These are phyloP conservation scores for Gambusia yucatana DNA, from an alignment of 2,797 vertebrate genomes.

Conservation along the genomic window DNA sequence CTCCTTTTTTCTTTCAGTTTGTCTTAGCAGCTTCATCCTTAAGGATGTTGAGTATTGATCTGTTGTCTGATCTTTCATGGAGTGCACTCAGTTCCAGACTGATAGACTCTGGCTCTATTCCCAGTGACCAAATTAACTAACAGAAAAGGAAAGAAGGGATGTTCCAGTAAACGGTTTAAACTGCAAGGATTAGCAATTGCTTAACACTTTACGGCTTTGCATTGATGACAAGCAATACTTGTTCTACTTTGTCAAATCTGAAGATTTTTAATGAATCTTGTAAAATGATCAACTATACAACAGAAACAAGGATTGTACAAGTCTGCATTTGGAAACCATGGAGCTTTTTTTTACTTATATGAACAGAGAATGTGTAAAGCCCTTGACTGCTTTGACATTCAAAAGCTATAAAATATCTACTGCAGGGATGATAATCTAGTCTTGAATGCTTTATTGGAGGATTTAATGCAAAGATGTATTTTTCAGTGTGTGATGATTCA, in stretches of 20 bases:
- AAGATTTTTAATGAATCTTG: no score
- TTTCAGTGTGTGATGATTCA: slow-evolving; percentile 54
- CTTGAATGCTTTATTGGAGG: slow-evolving; percentile 43
- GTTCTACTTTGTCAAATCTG: background rate
- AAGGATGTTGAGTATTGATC: slow-evolving; percentile 78
- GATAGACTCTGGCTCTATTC: slow-evolving; percentile 68
- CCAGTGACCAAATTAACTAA: slow-evolving; percentile 32
- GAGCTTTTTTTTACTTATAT: slow-evolving; percentile 20
- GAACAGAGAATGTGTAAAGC: slow-evolving; percentile 31
- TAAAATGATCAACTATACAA: slow-evolving; percentile 1
- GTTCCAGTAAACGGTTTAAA: slow-evolving; percentile 31
- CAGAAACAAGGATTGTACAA: slow-evolving; percentile 8
- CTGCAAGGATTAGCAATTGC: slow-evolving; percentile 13
- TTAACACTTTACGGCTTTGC: slow-evolving; percentile 9
- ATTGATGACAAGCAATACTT: slow-evolving; percentile 13
- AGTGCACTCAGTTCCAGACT: slow-evolving; percentile 72
- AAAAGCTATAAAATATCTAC: slow-evolving; percentile 40
- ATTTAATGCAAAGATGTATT: slow-evolving; percentile 41
- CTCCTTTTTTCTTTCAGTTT: slow-evolving; percentile 69
- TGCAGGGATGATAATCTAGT: slow-evolving; percentile 37
- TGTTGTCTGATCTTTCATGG: slow-evolving; percentile 79
- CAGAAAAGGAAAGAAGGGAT: slow-evolving; percentile 13
- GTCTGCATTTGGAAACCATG: slow-evolving; percentile 9
- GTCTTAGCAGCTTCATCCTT: slow-evolving; percentile 76
- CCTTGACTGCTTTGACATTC: slow-evolving; percentile 38